Conservation (phyloP, 2,113 vertebrate genomes). For the Rhinolophus sinicus region DNA sequence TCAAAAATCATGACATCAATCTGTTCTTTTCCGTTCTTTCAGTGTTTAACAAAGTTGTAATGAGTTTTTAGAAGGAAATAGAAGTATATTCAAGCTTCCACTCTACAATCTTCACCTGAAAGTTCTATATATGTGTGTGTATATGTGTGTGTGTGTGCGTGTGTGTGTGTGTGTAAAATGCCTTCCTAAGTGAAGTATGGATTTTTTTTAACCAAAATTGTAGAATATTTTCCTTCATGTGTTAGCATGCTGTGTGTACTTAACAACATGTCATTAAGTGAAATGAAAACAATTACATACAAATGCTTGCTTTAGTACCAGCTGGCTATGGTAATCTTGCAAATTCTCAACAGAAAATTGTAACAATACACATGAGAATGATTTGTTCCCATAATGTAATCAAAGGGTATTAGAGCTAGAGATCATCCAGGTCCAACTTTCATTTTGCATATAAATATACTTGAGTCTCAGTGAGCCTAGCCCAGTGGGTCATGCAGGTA, state of each 20-base stretch:
- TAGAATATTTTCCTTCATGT: constrained; percentile 48
- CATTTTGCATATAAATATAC: not conserved
- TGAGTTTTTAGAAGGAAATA: not conserved
- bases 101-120: not conserved
- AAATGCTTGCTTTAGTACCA: constrained; percentile 60
- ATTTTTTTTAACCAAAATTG: not conserved
- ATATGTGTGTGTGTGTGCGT: too few species aligned
- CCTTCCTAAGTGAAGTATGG: not conserved
- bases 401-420: not conserved
- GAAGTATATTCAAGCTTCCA: not conserved
- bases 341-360: constrained; percentile 54
- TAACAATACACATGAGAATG: not conserved
- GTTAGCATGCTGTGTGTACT: constrained; percentile 16
- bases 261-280: constrained; percentile 61
- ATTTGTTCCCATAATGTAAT: not conserved
- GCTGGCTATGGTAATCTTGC: constrained; percentile 40
- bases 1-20: not conserved
- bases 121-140: not conserved
- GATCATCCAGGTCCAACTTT: not conserved
- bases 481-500: not conserved
- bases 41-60: not conserved
- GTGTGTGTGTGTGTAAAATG: not conserved
- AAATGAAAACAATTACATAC: constrained; percentile 62
- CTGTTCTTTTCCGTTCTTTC: not conserved
- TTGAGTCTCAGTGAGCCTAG: not conserved